Conservation (phyloP, 2,113 vertebrate genomes). For the Salvelinus namaycush region DNA sequence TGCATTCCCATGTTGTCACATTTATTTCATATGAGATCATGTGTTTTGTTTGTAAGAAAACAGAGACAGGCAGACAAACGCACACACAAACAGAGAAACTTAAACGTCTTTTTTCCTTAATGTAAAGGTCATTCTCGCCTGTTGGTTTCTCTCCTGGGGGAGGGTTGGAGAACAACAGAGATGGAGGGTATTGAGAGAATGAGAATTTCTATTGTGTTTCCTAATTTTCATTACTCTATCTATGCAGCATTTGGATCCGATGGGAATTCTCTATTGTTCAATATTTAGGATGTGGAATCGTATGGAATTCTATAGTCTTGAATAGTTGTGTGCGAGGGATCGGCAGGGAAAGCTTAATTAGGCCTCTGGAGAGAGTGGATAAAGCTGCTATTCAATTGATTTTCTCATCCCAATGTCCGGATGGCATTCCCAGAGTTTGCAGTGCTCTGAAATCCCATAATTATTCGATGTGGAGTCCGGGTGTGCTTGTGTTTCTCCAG, state of each 20-base stretch:
- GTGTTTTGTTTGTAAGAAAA: too few relatives aligned
- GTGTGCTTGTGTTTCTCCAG: slow-evolving; percentile 37
- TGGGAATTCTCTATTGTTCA: not conserved
- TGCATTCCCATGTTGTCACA: too few relatives aligned
- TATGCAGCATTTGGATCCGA: not conserved
- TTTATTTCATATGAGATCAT: too few relatives aligned
- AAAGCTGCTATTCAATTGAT: slow-evolving; percentile 57
- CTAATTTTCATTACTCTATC: slow-evolving; percentile 6
- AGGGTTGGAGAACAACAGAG: not conserved
- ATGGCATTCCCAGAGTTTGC: slow-evolving; percentile 56
- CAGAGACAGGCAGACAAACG: not conserved
- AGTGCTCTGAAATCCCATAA: slow-evolving; percentile 54
- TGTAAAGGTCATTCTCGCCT: not conserved
- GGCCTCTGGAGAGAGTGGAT: slow-evolving; percentile 51
- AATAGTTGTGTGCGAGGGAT: slow-evolving; percentile 28
- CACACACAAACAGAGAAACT: not conserved
- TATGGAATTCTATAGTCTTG: slow-evolving; percentile 35
- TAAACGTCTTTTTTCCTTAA: not conserved
- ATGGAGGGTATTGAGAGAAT: not conserved
- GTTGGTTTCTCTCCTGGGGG: not conserved
- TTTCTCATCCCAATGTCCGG: slow-evolving; percentile 35
- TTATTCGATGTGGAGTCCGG: slow-evolving; percentile 47
- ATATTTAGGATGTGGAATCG: not conserved
- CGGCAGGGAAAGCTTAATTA: slow-evolving; percentile 56
- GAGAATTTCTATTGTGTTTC: not conserved